Conservation (phyloP, 2,797 vertebrate genomes). For the Sebastes steindachneri region DNA sequence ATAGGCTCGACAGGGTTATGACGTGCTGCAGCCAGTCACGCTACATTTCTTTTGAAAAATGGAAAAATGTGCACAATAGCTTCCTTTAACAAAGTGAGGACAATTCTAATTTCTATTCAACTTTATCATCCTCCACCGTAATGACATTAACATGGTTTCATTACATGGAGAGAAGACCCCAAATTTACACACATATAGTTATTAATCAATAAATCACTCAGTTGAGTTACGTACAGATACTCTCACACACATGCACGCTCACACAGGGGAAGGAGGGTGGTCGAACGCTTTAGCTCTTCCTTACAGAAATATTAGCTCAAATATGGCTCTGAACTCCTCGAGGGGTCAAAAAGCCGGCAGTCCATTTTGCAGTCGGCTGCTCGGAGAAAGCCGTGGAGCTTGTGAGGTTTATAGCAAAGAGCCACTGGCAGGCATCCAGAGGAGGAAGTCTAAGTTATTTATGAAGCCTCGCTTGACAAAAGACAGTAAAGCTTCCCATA, state of each 20-base stretch:
- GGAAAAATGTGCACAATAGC: too few species aligned
- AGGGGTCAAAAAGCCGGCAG: constrained; percentile 81
- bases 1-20: too few species aligned
- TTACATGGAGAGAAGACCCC: neutral
- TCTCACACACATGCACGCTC: neutral
- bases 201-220: neutral
- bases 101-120: neutral
- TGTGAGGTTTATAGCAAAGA: constrained; percentile 46
- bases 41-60: too few species aligned
- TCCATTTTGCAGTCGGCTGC: constrained; percentile 63
- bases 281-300: constrained; percentile 76
- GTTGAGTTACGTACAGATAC: neutral
- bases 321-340: constrained; percentile 76
- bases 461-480: constrained; percentile 69
- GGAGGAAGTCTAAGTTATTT: constrained; percentile 73
- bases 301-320: constrained; percentile 80
- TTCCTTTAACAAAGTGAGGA: neutral
- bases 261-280: constrained; percentile 71
- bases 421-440: constrained; percentile 67
- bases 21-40: too few species aligned
- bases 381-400: constrained; percentile 33
- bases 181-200: neutral
- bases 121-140: neutral
- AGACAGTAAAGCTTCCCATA: constrained; percentile 63
- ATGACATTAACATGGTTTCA: neutral